Evolutionary conservation across 2,888 invertebrate species (phyloP), one percentile per base, ranked within the genome.

Genomic region (Euzophera pinguis): DNA sequence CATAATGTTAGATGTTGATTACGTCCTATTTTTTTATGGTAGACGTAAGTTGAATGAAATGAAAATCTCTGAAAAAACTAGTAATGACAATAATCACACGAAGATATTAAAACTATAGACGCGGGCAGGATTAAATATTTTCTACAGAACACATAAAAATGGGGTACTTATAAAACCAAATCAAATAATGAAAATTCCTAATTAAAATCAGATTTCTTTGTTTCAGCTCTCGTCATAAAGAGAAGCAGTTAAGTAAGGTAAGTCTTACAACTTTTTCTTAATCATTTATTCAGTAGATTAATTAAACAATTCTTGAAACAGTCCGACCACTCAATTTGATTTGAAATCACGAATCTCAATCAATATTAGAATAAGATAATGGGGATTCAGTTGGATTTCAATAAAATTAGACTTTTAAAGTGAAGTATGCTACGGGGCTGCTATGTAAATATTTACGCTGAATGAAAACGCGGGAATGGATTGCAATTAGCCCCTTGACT

Each of bases 391-490:
- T 32, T 57, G 62, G 66, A 72, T 74, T 78, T 72, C 75, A 83
- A 82, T 78, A 73, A 76, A 80, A 84, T 84, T 81, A 72, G 71
- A 84, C 82, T 81, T 83, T 84, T 75, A 78, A 84, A 78, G 72
- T 73, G 58, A 67, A 82, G 77, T 73, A 72, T 67, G 70, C 70
- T 72, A 74, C 68, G 68, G 65, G 61, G 64, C 61, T 63, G 68
- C 22, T 22, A 22, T 71, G 78, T 81, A 78, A 87, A 87, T 84
- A 85, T 87, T 87, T 83, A 79, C 70, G 53, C 62, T 52, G 55
- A 53, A 67, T 64, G 62, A 61, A 65, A 39, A 59, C 62, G 60
- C 60, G 56, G 58, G 55, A 54, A 62, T 59, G 65, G 68, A 56
- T 61, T 60, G 76, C 81, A 80, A 81, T 80, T 79, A 78, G 71